Evolutionary conservation across 37 sponge, comb jelly and placozoan genomes (phyloP).

Genomic region (Trichoplax adhaerens): DNA sequence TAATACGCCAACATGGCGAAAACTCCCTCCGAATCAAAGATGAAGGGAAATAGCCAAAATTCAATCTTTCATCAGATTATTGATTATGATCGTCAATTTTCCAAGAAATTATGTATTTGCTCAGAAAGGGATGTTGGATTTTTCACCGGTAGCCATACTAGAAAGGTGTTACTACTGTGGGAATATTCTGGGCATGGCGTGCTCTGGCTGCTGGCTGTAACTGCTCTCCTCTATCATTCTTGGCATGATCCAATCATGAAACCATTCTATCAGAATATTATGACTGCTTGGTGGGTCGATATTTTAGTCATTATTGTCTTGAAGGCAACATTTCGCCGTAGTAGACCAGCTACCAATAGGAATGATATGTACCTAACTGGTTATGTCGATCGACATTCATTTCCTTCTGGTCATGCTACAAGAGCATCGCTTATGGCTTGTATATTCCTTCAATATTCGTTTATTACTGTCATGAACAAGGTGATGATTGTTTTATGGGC

Average conservation of each 20-base stretch:
- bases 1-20: no score
- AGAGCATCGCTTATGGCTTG: constrained; percentile 43
- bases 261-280: background rate
- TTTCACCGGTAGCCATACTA: no score
- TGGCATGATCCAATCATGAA: constrained; percentile 1
- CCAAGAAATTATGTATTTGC: no score
- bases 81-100: no score
- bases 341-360: constrained; percentile 38
- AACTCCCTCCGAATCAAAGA: no score
- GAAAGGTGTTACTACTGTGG: background rate
- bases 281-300: constrained; percentile 12
- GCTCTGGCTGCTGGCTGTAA: constrained; percentile 20
- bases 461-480: no score
- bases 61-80: no score
- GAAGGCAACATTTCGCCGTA: constrained; percentile 51
- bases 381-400: constrained; percentile 58
- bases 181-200: constrained; percentile 57
- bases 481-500: no score
- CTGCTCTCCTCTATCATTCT: constrained; percentile 8
- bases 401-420: constrained; percentile 86
- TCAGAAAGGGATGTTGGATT: no score
- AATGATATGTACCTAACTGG: constrained; percentile 44
- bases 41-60: no score
- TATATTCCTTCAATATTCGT: no score
- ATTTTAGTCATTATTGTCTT: constrained; percentile 46